Conservation (phyloP, 2,113 vertebrate species). For the Serinus canaria region DNA sequence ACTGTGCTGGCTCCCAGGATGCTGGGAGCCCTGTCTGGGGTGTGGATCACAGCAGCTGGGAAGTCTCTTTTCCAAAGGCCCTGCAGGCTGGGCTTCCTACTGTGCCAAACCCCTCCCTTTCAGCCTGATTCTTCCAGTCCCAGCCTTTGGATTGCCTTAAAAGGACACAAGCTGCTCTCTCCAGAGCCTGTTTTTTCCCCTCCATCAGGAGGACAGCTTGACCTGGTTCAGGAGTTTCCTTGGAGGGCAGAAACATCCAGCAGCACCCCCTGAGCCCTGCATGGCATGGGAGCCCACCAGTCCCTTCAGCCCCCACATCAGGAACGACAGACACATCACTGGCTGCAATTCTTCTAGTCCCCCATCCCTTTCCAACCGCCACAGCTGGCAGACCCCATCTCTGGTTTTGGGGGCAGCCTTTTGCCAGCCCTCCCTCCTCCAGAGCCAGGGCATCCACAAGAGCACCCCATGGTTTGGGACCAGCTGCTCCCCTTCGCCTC, state of each 20-base stretch:
- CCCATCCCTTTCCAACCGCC: neutral
- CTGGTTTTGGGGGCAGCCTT: neutral
- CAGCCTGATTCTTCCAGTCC: neutral
- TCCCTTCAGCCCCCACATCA: neutral
- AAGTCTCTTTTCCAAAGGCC: neutral
- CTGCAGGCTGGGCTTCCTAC: neutral
- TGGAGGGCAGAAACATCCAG: neutral
- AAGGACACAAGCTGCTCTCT: conserved; percentile 56
- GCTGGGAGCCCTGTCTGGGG: neutral
- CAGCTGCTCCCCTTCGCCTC: neutral
- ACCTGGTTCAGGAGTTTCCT: neutral
- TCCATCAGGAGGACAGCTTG: neutral
- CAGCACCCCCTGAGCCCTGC: neutral
- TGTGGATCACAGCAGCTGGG: neutral
- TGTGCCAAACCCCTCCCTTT: conserved; percentile 19
- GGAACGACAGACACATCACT: accelerated
- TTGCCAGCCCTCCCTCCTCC: neutral
- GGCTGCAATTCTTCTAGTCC: neutral
- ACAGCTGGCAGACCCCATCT: neutral
- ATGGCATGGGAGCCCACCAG: accelerated
- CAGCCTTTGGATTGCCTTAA: conserved; percentile 66
- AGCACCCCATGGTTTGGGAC: neutral
- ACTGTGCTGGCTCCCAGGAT: neutral
- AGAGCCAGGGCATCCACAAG: neutral
- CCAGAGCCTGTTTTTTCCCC: neutral